Percentiles rank a stretch among this genome's conserved stretches.
Conservation (phyloP, 2,797 vertebrate species). For the Microtus obscurus region DNA sequence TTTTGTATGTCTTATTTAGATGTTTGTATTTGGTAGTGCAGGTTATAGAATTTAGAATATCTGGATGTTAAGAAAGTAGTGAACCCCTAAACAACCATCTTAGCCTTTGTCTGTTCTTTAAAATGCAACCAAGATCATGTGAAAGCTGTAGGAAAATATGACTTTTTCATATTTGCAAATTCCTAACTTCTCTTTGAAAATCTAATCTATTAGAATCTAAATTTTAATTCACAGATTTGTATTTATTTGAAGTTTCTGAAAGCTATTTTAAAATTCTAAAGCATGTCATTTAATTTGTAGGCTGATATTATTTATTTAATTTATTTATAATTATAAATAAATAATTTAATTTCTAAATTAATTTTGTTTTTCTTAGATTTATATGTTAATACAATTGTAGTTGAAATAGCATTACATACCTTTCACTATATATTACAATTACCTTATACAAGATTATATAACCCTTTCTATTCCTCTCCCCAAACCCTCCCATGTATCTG, state of each 20-base stretch:
- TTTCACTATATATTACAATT: background rate
- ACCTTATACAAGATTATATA: background rate
- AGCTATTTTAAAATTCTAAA: background rate
- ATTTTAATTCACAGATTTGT: background rate
- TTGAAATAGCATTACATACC: background rate
- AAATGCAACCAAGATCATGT: background rate
- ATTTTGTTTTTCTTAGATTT: background rate
- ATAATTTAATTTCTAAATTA: too few species aligned
- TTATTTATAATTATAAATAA: too few species aligned
- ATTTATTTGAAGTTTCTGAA: conserved; percentile 6
- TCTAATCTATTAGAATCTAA: background rate
- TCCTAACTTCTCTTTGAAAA: background rate
- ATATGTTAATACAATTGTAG: background rate
- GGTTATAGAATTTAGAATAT: background rate
- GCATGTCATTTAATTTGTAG: background rate
- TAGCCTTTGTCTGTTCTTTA: background rate
- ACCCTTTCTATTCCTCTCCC: background rate
- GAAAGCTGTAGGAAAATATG: background rate
- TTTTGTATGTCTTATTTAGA: background rate
- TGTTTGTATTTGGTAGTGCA: background rate
- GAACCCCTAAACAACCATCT: background rate
- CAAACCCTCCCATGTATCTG: background rate
- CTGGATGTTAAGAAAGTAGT: background rate
- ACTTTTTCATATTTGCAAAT: background rate
- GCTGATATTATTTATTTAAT: background rate